Conservation (phyloP, 2,113 vertebrate species). For the Sciurus niger region DNA sequence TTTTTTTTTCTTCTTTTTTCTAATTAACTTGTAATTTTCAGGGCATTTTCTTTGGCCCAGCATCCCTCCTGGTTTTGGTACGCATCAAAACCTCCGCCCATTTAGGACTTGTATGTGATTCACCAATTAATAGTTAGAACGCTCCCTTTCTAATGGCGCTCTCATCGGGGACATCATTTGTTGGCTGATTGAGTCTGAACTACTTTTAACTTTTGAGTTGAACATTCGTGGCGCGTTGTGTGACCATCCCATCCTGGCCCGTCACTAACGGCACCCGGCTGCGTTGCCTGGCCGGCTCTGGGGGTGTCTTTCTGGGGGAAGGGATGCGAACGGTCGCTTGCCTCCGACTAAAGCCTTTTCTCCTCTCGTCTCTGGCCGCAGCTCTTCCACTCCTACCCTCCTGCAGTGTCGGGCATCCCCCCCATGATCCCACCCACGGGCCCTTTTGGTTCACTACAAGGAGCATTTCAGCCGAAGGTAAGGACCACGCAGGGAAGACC, state of each 20-base stretch:
- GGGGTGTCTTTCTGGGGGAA: constrained; percentile 79
- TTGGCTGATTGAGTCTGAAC: constrained; percentile 88
- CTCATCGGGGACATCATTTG: constrained; percentile 84
- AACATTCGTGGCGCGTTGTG: constrained; percentile 86
- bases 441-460: constrained; percentile 97
- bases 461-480: constrained; percentile 99
- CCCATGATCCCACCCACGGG: constrained; percentile 98
- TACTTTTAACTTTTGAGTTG: constrained; percentile 89
- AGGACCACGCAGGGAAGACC: constrained; percentile 45
- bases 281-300: constrained; percentile 78
- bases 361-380: constrained; percentile 86
- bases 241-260: constrained; percentile 86
- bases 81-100: constrained; percentile 70
- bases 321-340: constrained; percentile 53
- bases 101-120: constrained; percentile 82
- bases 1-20: constrained; percentile 43
- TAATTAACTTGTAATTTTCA: constrained; percentile 84
- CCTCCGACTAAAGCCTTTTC: constrained; percentile 71
- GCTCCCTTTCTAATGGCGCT: constrained; percentile 72
- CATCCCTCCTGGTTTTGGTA: constrained; percentile 79
- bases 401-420: constrained; percentile 96
- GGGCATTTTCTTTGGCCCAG: constrained; percentile 79
- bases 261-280: constrained; percentile 84
- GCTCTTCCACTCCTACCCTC: constrained; percentile 99
- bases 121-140: constrained; percentile 84